A percentile compares a stretch with the other conserved stretches of the same genome.
These are phyloP conservation scores for Lasioglossum leucozonium DNA, from an alignment of 2,888 invertebrate genomes.

Conservation along the genomic window DNA sequence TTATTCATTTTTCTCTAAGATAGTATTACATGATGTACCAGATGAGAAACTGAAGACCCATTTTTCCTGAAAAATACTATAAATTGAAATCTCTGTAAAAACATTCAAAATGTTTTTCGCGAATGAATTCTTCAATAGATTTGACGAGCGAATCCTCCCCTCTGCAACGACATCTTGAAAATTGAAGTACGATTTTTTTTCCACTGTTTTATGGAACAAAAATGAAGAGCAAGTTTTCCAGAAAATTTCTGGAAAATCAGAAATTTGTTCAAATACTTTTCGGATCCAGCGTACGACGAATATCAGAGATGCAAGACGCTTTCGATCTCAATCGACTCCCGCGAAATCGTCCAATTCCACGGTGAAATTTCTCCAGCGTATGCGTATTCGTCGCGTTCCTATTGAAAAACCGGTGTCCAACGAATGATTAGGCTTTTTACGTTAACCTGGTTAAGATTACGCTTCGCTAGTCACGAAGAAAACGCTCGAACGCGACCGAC, in stretches of 20 bases:
- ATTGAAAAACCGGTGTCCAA: constrained; percentile 31
- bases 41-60: too few relatives aligned
- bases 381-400: constrained; percentile 6
- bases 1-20: too few relatives aligned
- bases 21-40: too few relatives aligned
- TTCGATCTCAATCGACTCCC: constrained; percentile 25
- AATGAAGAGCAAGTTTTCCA: too few relatives aligned
- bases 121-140: too few relatives aligned
- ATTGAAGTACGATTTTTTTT: too few relatives aligned
- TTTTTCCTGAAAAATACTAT: too few relatives aligned
- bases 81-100: too few relatives aligned
- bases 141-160: too few relatives aligned
- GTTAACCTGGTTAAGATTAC: constrained; percentile 62
- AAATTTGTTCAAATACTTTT: neutral
- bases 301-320: neutral
- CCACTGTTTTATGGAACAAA: too few relatives aligned
- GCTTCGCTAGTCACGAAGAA: constrained; percentile 42
- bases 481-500: constrained; percentile 53
- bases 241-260: neutral
- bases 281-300: neutral
- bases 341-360: constrained; percentile 31
- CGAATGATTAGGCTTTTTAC: constrained; percentile 59
- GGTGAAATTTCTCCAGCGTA: constrained; percentile 13
- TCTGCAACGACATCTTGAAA: too few relatives aligned
- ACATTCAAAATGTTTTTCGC: too few relatives aligned